Evolutionary conservation across 2,113 vertebrate genomes (phyloP).

Genomic region (Gnathonemus longibarbis): DNA sequence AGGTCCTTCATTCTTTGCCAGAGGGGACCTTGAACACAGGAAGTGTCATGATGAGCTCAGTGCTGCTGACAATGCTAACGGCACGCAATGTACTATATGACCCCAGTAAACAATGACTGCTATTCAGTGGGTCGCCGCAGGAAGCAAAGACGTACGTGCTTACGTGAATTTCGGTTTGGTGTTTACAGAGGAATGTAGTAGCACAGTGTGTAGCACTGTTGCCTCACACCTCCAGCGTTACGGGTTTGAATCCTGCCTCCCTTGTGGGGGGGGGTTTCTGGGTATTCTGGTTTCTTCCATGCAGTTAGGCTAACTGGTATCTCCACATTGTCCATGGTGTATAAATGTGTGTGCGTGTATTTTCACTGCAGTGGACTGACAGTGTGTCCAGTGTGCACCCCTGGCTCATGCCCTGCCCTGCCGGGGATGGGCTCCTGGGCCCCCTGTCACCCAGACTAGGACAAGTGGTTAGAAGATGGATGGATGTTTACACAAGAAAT

Average conservation of each 20-base stretch:
- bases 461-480: not conserved
- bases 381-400: not conserved
- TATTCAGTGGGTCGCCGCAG: not conserved
- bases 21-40: not conserved
- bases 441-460: not conserved
- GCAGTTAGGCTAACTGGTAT: not conserved
- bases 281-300: not conserved
- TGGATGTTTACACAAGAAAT: not conserved
- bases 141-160: not conserved
- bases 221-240: not conserved
- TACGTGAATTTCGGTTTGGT: not conserved
- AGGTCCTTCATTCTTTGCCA: not conserved
- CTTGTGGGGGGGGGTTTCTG: not conserved
- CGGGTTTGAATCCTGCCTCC: not conserved
- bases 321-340: not conserved
- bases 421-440: not conserved
- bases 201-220: not conserved
- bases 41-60: not conserved
- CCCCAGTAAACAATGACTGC: too few species aligned
- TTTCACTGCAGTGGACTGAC: not conserved
- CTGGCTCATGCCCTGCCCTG: not conserved
- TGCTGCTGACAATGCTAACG: not conserved
- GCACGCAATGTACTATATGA: not conserved
- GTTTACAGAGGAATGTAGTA: not conserved
- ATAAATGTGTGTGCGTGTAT: not conserved